These are phyloP conservation scores for Gila orcuttii DNA, from an alignment of 2,113 vertebrate species.

Conservation along the genomic window DNA sequence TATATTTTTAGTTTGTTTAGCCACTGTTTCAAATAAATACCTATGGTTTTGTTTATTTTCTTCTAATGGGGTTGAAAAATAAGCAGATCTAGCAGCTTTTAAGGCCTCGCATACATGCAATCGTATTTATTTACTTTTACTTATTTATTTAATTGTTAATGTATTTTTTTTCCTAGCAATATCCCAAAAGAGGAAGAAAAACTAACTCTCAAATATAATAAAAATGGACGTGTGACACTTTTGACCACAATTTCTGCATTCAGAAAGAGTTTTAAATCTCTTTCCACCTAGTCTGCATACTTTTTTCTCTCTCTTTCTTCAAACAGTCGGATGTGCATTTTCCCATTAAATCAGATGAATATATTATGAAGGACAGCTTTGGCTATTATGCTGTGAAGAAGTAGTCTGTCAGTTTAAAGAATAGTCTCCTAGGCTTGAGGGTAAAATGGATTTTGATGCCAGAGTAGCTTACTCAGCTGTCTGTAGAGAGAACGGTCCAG, in stretches of 20 bases:
- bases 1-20: too few relatives aligned
- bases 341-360: conserved; percentile 31
- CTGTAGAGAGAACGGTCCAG: background rate
- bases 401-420: conserved; percentile 41
- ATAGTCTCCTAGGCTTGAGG: conserved; percentile 3
- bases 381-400: conserved; percentile 23
- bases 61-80: too few relatives aligned
- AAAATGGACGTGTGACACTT: background rate
- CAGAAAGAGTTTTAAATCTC: background rate
- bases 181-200: background rate
- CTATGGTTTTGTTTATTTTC: too few relatives aligned
- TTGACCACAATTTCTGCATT: background rate
- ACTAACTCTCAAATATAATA: background rate
- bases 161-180: background rate
- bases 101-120: too few relatives aligned
- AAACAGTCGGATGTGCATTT: conserved; percentile 16
- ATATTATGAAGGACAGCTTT: conserved; percentile 39
- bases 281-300: background rate
- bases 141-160: background rate
- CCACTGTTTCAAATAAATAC: too few relatives aligned
- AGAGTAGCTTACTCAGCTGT: conserved; percentile 48
- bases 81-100: too few relatives aligned
- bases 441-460: conserved; percentile 44
- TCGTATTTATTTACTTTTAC: background rate
- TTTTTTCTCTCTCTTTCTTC: conserved; percentile 6